phyloP scores from a whole-genome alignment of 2,113 vertebrate species.

The Lamprologus tigripictilis region DNA sequence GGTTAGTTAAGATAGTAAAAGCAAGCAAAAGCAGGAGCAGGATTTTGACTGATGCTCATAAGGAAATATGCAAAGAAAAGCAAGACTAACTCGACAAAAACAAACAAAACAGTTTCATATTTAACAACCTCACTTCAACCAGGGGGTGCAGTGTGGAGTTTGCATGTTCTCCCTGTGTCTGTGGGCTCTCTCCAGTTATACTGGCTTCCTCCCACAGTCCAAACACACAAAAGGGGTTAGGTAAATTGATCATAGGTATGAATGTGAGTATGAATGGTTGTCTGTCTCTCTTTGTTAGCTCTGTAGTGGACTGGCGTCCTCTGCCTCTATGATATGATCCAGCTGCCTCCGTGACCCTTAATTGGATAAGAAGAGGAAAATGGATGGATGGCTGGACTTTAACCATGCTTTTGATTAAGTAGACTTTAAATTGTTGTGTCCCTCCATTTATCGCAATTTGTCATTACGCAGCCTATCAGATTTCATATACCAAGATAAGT shows the following conservation, averaged over 20 bases:
- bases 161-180: not conserved
- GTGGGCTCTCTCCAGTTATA: not conserved
- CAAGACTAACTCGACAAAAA: not conserved
- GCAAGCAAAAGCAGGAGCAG: not conserved
- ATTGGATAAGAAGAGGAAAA: not conserved
- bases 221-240: not conserved
- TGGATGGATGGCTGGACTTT: not conserved
- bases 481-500: not conserved
- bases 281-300: not conserved
- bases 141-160: not conserved
- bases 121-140: not conserved
- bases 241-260: not conserved
- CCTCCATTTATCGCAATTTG: not conserved
- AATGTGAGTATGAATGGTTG: not conserved
- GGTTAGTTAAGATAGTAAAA: not conserved
- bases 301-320: not conserved
- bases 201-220: not conserved
- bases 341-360: not conserved
- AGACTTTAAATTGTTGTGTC: not conserved
- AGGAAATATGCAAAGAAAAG: not conserved
- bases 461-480: not conserved
- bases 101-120: not conserved
- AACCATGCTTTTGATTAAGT: not conserved
- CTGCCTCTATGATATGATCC: not conserved
- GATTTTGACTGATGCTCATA: not conserved